phyloP scores from a whole-genome alignment of 2,113 vertebrate genomes.

The Hymenochirus boettgeri region DNA sequence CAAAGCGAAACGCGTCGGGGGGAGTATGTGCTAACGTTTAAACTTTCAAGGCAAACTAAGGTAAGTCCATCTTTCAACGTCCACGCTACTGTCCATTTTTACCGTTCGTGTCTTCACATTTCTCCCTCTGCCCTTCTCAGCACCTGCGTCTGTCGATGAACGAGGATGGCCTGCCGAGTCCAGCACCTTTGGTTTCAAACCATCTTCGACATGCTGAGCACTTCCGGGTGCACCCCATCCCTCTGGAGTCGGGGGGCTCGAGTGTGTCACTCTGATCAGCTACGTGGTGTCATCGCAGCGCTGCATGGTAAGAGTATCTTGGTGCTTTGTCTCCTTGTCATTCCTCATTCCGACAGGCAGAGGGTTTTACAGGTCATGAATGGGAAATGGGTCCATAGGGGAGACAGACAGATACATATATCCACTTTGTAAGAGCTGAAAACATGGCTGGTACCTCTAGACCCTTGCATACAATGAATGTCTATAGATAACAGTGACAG shows the following conservation, averaged over 20 bases:
- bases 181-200: conserved; percentile 96
- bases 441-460: no score
- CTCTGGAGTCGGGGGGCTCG: conserved; percentile 83
- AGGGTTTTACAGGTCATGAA: no score
- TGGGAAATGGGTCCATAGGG: no score
- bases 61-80: conserved; percentile 49
- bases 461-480: no score
- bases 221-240: conserved; percentile 86
- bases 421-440: no score
- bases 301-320: conserved; percentile 69
- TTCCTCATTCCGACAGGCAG: no score
- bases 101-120: neutral
- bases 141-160: conserved; percentile 87
- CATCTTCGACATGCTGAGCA: conserved; percentile 88
- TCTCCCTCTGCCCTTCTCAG: conserved; percentile 47
- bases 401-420: no score
- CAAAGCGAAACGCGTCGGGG: conserved; percentile 85
- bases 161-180: conserved; percentile 84
- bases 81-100: no score
- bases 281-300: conserved; percentile 75
- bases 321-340: no score
- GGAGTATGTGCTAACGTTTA: conserved; percentile 87
- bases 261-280: conserved; percentile 86
- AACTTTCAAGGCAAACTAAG: conserved; percentile 94
- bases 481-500: no score